phyloP scores from a whole-genome alignment of 2,797 vertebrate species.

The Alca torda region DNA sequence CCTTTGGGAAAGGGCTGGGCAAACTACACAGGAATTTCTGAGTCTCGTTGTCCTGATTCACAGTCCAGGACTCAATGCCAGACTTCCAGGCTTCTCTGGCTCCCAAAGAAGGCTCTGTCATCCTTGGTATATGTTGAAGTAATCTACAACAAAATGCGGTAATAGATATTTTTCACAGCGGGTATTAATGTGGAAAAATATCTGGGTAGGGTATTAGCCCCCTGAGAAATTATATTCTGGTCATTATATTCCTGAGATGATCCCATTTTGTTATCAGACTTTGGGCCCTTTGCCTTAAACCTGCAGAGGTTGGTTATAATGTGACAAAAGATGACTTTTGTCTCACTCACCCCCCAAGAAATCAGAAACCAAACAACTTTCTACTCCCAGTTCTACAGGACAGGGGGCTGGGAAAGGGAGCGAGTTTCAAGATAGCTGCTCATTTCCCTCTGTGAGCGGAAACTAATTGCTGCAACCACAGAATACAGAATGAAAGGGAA shows the following conservation, averaged over 20 bases:
- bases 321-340: background rate
- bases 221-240: background rate
- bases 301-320: background rate
- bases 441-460: conserved; percentile 48
- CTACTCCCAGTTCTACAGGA: background rate
- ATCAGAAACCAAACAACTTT: background rate
- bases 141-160: conserved; percentile 25
- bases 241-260: background rate
- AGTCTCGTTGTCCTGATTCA: background rate
- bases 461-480: conserved; percentile 61
- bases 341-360: background rate
- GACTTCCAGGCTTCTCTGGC: background rate
- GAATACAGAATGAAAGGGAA: conserved; percentile 61
- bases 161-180: background rate
- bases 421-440: conserved; percentile 26
- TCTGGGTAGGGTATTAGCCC: background rate
- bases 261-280: background rate
- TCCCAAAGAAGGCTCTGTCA: background rate
- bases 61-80: background rate
- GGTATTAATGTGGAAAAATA: background rate
- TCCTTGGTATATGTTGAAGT: background rate
- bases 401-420: background rate
- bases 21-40: background rate
- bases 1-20: background rate
- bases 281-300: background rate